These are phyloP conservation scores for Drosophila ananassae DNA, from an alignment of 1,140 invertebrate species.

Conservation along the genomic window DNA sequence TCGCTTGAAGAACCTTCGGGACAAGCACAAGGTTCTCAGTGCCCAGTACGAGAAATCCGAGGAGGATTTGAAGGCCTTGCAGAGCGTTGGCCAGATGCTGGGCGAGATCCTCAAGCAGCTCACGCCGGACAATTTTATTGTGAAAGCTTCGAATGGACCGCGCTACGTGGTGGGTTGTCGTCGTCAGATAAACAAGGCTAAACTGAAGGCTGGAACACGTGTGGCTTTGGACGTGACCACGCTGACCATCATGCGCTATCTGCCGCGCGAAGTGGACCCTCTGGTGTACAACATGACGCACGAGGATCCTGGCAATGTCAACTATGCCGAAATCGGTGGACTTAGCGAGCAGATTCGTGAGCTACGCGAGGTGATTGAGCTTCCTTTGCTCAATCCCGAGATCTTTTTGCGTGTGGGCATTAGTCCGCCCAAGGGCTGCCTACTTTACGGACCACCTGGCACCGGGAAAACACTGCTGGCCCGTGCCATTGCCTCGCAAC, in stretches of 20 bases:
- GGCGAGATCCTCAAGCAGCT: conserved; percentile 99
- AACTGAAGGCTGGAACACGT: conserved; percentile 59
- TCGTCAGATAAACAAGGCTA: conserved; percentile 58
- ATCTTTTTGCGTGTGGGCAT: conserved; percentile 99
- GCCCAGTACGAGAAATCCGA: conserved; percentile 99
- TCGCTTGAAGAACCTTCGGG: conserved; percentile 96
- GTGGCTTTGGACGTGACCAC: conserved; percentile 67
- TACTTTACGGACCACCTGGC: conserved; percentile 99
- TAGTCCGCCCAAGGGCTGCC: conserved; percentile 98
- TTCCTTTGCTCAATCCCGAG: conserved; percentile 88
- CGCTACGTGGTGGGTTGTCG: conserved; percentile 68
- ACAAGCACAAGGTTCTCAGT: conserved; percentile 96
- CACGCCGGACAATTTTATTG: conserved; percentile 95
- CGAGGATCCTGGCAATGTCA: conserved; percentile 67
- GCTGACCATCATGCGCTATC: conserved; percentile 65
- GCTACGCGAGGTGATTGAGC: conserved; percentile 68
- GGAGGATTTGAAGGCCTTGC: conserved; percentile 98
- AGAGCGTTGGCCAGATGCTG: conserved; percentile 99
- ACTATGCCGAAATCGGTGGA: conserved; percentile 66
- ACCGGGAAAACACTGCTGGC: conserved; percentile 98
- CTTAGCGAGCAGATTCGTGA: conserved; percentile 65
- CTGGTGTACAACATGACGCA: conserved; percentile 71
- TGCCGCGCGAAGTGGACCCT: conserved; percentile 68
- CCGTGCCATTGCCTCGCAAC: conserved; percentile 96
- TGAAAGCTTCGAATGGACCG: conserved; percentile 63